Base-by-base conservation (phyloP, 2,113 vertebrate species). In the Mohoua ochrocephala region DNA sequence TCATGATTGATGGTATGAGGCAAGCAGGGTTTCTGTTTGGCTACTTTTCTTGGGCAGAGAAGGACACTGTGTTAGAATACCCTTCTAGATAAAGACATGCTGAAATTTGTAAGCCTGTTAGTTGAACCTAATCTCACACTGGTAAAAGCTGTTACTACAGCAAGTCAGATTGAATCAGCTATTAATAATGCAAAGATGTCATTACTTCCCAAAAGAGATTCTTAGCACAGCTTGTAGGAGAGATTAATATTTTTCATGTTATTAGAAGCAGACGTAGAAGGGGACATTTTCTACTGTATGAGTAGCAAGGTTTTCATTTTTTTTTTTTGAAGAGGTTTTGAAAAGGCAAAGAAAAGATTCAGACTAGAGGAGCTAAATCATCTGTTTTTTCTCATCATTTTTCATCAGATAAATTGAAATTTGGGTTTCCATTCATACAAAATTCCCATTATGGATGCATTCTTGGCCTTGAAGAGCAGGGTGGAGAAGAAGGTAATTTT, bases 151-250 rank as follows among this genome's bases (percentile, higher is more conserved):
- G 89, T 95, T 97, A 93, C 93, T 96, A 93, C 96, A 97, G 85
- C 94, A 82, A 94, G 65, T 67, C 91, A 84, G 74, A 92, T 56
- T 87, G 90, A 93, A 97, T 96, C 90, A 95, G 86, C 92, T 95
- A 95, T 97, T 97, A 98, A 97, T 97, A 97, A 93, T 89, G 92
- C 84, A 86, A 97, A 92, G 96, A 96, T 95, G 95, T 87, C 93
- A 89, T 92, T 97, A 83, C 77, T 95, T 84, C 84, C 81, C 88
- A 87, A 83, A 95, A 94, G 91, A 82, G 35, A 85, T 94, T 82
- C 91, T 96, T 91, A 95, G 60, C 83, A 74, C 94, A 79, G 31
- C 12, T 73, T 73, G 37, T 41, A 90, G 96, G 57, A 91, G 89
- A 96, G 59, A 75, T 75, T 78, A 67, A 30, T 87, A 78, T 74